These are phyloP conservation scores for Tenebrosternarchus preto DNA, from an alignment of 2,113 vertebrate species.

Conservation along the genomic window DNA sequence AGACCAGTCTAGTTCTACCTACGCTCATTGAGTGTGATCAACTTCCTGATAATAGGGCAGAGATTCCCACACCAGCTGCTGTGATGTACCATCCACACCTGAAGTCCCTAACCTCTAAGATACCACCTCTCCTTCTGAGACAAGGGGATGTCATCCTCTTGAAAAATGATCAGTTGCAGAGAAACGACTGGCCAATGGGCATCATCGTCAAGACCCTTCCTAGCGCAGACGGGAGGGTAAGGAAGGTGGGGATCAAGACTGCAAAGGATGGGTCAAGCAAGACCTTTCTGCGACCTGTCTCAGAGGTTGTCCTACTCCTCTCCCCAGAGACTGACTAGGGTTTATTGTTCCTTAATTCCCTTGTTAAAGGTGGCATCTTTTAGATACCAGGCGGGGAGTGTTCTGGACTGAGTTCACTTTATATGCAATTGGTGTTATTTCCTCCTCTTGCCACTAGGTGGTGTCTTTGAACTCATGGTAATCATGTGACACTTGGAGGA, in stretches of 20 bases:
- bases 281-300: too few relatives aligned
- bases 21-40: background rate
- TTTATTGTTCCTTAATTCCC: too few relatives aligned
- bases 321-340: too few relatives aligned
- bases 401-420: too few relatives aligned
- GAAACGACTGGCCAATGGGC: constrained; percentile 38
- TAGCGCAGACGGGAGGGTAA: constrained; percentile 15
- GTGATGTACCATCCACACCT: background rate
- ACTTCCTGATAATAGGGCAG: background rate
- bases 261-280: too few relatives aligned
- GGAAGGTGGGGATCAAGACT: background rate
- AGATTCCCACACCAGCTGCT: background rate
- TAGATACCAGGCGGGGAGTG: too few relatives aligned
- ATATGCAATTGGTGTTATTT: too few relatives aligned
- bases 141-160: constrained; percentile 35
- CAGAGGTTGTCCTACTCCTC: too few relatives aligned
- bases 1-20: background rate
- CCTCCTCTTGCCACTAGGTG: too few relatives aligned
- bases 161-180: constrained; percentile 27
- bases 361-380: constrained; percentile 26
- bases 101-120: background rate
- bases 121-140: background rate
- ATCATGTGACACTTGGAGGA: too few relatives aligned
- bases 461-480: too few relatives aligned
- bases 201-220: background rate